Percentiles rank a stretch among this genome's conserved stretches.
These are phyloP conservation scores for Drosophila villosipedis DNA, from an alignment of 2,888 invertebrate species.

Conservation along the genomic window DNA sequence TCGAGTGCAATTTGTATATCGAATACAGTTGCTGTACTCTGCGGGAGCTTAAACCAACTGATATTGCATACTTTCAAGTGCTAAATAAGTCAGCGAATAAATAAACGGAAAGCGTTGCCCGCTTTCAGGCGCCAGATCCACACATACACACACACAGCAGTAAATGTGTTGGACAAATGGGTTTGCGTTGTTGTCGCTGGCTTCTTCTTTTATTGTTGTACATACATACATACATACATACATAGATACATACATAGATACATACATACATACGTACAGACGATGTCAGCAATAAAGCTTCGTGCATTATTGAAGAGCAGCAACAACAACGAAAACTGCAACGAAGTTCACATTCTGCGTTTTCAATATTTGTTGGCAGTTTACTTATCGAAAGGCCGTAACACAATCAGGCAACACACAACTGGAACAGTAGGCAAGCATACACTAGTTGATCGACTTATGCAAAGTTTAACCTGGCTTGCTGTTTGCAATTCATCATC, in stretches of 20 bases:
- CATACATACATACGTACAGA: not conserved
- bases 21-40: not conserved
- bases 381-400: constrained; percentile 15
- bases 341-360: constrained; percentile 55
- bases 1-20: constrained; percentile 69
- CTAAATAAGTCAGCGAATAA: constrained; percentile 63
- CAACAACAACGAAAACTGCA: constrained; percentile 57
- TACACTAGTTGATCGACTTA: not conserved
- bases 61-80: constrained; percentile 65
- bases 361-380: constrained; percentile 68
- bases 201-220: constrained; percentile 24
- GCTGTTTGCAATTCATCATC: not conserved
- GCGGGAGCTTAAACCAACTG: constrained; percentile 26
- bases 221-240: constrained; percentile 16
- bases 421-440: constrained; percentile 1
- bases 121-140: constrained; percentile 31
- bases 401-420: not conserved
- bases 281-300: constrained; percentile 51
- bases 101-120: constrained; percentile 60
- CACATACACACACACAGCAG: not conserved
- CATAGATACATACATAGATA: not conserved
- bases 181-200: not conserved
- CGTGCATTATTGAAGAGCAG: constrained; percentile 69
- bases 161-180: constrained; percentile 9
- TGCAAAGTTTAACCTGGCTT: not conserved